phyloP scores from a whole-genome alignment of 2,888 invertebrate genomes.

The Diaperis boleti region DNA sequence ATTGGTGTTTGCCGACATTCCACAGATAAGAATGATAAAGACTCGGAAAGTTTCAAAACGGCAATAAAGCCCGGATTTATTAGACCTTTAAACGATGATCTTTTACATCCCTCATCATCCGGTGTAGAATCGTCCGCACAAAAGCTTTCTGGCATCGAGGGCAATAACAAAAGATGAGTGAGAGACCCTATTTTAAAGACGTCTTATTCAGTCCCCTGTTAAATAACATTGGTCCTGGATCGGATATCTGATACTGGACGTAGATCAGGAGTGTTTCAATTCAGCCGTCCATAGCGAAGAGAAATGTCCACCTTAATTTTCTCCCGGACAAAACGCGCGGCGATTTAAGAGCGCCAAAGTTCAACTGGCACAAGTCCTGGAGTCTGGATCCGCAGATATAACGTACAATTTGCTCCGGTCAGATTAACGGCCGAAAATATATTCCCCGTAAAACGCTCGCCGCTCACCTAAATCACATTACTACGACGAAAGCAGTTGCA shows the following conservation, averaged over 20 bases:
- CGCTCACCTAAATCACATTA: slow-evolving; percentile 14
- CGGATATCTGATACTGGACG: slow-evolving; percentile 33
- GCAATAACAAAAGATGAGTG: not conserved
- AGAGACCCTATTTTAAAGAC: slow-evolving; percentile 2
- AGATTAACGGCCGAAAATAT: slow-evolving; percentile 39
- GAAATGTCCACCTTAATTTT: slow-evolving; percentile 64
- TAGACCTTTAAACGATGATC: too few relatives aligned
- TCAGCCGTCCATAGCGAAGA: slow-evolving; percentile 60
- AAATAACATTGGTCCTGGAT: slow-evolving; percentile 28
- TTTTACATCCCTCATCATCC: too few relatives aligned
- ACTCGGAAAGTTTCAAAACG: too few relatives aligned
- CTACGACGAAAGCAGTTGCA: slow-evolving; percentile 3
- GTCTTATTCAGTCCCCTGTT: slow-evolving; percentile 9
- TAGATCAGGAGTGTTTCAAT: slow-evolving; percentile 60
- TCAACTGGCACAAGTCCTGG: slow-evolving; percentile 64
- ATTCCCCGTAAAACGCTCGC: slow-evolving; percentile 4
- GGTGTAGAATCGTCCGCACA: too few relatives aligned
- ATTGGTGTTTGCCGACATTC: too few relatives aligned
- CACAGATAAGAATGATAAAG: too few relatives aligned
- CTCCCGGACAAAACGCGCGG: slow-evolving; percentile 59
- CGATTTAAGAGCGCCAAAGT: slow-evolving; percentile 61
- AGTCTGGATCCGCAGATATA: slow-evolving; percentile 52
- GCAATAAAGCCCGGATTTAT: too few relatives aligned
- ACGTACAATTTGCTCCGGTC: slow-evolving; percentile 45
- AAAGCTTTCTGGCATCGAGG: too few relatives aligned